Evolutionary conservation across 2,888 invertebrate species (phyloP), one percentile per base, ranked within the genome.

Genomic region (Drosophila buzzatii): DNA sequence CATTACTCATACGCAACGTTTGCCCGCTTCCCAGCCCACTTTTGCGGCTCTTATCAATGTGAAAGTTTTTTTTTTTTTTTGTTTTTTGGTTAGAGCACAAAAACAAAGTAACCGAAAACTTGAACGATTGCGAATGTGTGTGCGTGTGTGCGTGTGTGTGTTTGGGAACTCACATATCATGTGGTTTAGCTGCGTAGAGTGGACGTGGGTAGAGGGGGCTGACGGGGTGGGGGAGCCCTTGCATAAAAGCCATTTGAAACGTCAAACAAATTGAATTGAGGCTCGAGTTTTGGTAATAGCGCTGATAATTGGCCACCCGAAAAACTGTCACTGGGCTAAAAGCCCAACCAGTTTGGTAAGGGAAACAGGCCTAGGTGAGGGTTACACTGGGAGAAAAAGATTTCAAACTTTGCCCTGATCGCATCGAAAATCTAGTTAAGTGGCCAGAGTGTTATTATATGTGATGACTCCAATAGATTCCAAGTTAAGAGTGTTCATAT

Each of bases 181-280:
- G 57, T 76, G 65, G 44, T 31, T 37, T 42, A 52, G 55, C 58
- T 42, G 58, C 39, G 57, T 23, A 31, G 14, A 14, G 16, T 44
- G 12, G 0, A 27, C 27, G 6, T 27, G 6, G 27, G 27, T 2
- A 2, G 4, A 0, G 27, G 27, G 27, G 27, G 27, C 27, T 27
- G 27, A 27, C 27, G 27, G 27, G 5, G 27, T 49, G 27, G 31
- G 47, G n/a, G 20, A 20, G 39, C 45, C 51, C 47, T 61, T 52
- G 58, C 60, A 65, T 70, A 65, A 84, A 78, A 85, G 83, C 88
- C 83, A 85, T 85, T 85, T 85, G 88, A 85, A 73, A 85, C 85
- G 85, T 85, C 85, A 85, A 79, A 70, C 88, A 85, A 85, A 85
- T 85, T 88, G 85, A 85, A 85, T 85, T 85, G 83, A 64, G 74